These are phyloP conservation scores for Spilarctia lutea DNA, from an alignment of 2,888 invertebrate genomes.

Conservation along the genomic window DNA sequence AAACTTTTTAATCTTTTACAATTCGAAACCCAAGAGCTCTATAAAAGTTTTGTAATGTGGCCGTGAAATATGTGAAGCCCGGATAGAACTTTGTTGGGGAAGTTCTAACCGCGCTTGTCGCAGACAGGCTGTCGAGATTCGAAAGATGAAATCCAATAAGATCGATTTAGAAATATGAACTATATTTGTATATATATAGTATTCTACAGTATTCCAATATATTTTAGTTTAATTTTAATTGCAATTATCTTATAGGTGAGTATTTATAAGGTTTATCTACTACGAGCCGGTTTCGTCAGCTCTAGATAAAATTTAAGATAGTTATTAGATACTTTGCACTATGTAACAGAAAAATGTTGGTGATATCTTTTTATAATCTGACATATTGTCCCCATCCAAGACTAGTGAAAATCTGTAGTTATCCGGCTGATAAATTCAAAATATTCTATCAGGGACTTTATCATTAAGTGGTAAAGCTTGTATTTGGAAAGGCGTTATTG, in stretches of 20 bases:
- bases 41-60: conserved; percentile 62
- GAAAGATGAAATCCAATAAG: conserved; percentile 47
- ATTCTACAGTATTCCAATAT: not conserved
- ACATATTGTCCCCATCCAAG: too few relatives aligned
- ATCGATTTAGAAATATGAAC: conserved; percentile 42
- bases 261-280: not conserved
- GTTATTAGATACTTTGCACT: too few relatives aligned
- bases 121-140: conserved; percentile 48
- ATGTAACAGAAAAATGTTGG: too few relatives aligned
- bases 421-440: too few relatives aligned
- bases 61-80: conserved; percentile 59
- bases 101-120: conserved; percentile 50
- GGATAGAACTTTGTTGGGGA: conserved; percentile 45
- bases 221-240: not conserved
- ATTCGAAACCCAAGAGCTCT: conserved; percentile 47
- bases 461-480: too few relatives aligned
- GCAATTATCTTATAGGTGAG: not conserved
- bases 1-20: conserved; percentile 42
- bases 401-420: too few relatives aligned
- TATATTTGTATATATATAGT: conserved; percentile 24
- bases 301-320: too few relatives aligned
- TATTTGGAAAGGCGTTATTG: not conserved
- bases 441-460: too few relatives aligned
- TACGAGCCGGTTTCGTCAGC: too few relatives aligned
- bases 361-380: too few relatives aligned